phyloP scores from a whole-genome alignment of 2,113 vertebrate genomes.

The Cochlearius cochlearius region DNA sequence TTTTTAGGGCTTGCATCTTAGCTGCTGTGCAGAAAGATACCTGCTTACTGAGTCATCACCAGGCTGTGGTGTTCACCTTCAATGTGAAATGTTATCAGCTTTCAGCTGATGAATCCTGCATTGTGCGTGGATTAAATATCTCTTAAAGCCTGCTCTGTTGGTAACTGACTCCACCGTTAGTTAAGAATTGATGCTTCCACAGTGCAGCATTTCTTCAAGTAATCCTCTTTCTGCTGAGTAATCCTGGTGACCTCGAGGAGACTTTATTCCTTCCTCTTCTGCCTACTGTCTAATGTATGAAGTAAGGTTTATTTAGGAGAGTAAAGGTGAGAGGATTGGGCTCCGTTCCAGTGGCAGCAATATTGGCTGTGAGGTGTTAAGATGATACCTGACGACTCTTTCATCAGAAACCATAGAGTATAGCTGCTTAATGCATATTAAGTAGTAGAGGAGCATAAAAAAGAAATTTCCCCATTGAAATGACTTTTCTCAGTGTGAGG shows the following conservation, averaged over 20 bases:
- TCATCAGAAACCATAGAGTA: background rate
- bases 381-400: background rate
- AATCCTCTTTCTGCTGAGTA: constrained; percentile 12
- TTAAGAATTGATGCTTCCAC: background rate
- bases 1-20: background rate
- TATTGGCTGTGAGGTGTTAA: background rate
- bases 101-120: background rate
- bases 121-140: background rate
- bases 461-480: background rate
- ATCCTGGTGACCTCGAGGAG: background rate
- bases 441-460: background rate
- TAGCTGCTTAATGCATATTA: constrained; percentile 8
- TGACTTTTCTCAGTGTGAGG: background rate
- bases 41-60: background rate
- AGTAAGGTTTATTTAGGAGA: background rate
- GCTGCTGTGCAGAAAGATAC: background rate
- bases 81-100: background rate
- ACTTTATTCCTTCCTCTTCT: background rate
- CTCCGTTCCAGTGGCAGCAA: background rate
- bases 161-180: background rate
- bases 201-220: background rate
- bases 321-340: background rate
- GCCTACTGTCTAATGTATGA: background rate
- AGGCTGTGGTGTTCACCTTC: background rate
- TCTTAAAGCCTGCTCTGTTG: background rate